These are phyloP conservation scores for Megaustenia siamemsis DNA, from an alignment of 2,888 invertebrate genomes.

Conservation along the genomic window DNA sequence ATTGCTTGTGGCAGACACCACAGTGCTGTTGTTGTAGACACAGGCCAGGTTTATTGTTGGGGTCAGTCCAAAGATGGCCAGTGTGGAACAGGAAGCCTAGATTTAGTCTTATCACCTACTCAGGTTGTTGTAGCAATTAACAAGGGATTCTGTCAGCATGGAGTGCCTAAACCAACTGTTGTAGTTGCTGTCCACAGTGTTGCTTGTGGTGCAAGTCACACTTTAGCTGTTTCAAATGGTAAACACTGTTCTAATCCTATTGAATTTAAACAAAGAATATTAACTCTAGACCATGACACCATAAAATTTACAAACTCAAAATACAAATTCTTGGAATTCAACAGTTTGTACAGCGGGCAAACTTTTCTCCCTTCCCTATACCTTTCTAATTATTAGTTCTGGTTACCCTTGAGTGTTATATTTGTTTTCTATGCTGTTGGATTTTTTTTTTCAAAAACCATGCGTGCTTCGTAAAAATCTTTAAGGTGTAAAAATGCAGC, in stretches of 20 bases:
- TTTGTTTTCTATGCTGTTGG: too few species aligned
- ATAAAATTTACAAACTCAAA: too few species aligned
- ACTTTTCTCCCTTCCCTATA: too few species aligned
- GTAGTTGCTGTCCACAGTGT: conserved; percentile 63
- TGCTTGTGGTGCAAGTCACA: conserved; percentile 75
- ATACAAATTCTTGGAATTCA: too few species aligned
- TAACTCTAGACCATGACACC: too few species aligned
- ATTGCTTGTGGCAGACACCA: conserved; percentile 86
- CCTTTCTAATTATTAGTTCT: too few species aligned
- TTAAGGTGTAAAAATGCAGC: too few species aligned
- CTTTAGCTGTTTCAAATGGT: conserved; percentile 71
- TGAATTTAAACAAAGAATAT: too few species aligned
- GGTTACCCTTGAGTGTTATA: too few species aligned
- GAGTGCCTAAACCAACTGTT: conserved; percentile 60
- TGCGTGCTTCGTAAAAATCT: too few species aligned
- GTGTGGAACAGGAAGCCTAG: conserved; percentile 84
- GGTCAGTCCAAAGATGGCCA: conserved; percentile 81
- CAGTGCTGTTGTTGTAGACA: conserved; percentile 71
- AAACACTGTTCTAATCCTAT: neutral
- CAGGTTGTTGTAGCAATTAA: conserved; percentile 60
- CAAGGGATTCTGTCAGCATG: conserved; percentile 65
- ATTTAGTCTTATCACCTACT: conserved; percentile 63
- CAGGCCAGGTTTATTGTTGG: conserved; percentile 78
- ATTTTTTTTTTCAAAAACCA: too few species aligned
- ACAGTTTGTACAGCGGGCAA: too few species aligned